These are phyloP conservation scores for Thymallus thymallus DNA, from an alignment of 2,113 vertebrate species.

Conservation along the genomic window DNA sequence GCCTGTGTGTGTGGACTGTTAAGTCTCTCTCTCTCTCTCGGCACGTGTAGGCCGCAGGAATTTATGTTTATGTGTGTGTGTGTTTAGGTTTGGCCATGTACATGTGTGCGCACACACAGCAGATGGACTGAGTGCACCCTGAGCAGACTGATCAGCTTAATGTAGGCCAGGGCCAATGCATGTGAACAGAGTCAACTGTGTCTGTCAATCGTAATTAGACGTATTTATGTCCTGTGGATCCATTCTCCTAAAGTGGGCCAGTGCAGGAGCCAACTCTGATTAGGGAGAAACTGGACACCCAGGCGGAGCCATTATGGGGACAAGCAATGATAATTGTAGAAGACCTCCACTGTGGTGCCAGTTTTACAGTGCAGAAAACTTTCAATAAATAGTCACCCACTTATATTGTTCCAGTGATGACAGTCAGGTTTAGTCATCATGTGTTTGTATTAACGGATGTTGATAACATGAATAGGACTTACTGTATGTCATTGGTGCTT, in stretches of 20 bases:
- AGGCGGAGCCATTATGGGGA: neutral
- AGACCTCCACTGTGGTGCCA: neutral
- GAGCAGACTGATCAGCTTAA: slow-evolving; percentile 1
- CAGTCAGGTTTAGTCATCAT: neutral
- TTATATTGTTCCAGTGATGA: neutral
- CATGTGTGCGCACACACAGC: neutral
- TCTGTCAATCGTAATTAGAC: slow-evolving; percentile 6
- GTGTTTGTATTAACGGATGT: neutral
- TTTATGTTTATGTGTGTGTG: too few species aligned
- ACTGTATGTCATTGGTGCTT: neutral
- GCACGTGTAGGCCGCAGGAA: too few species aligned
- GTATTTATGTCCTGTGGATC: neutral
- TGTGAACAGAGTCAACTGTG: neutral
- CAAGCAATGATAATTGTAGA: neutral
- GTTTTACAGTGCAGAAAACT: neutral
- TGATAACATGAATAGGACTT: neutral
- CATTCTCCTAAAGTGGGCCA: neutral
- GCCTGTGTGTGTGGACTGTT: neutral
- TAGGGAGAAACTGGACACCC: neutral
- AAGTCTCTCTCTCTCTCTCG: too few species aligned
- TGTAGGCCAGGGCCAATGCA: neutral
- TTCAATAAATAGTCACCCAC: neutral
- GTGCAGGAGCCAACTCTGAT: neutral
- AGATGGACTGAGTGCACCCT: slow-evolving; percentile 15
- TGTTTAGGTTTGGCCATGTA: too few species aligned